Conservation (phyloP, 2,888 invertebrate species). For the Tachina grossa region DNA sequence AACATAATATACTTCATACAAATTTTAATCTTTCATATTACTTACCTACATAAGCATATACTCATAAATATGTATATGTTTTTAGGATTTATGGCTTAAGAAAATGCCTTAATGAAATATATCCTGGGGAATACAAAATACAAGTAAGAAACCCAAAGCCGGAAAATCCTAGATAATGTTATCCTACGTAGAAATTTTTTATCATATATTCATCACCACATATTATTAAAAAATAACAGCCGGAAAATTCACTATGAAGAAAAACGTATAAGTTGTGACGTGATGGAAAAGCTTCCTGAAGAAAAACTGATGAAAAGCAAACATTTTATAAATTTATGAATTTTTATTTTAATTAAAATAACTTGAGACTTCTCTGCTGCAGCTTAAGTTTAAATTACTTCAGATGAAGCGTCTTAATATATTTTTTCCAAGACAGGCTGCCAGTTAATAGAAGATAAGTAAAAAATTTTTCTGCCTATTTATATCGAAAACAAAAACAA, state of each 20-base stretch:
- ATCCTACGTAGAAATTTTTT: slow-evolving; percentile 10
- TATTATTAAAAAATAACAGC: not conserved
- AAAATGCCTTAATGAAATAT: slow-evolving; percentile 23
- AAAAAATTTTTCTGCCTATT: too few species aligned
- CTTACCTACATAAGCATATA: not conserved
- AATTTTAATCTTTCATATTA: slow-evolving; percentile 41
- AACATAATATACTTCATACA: slow-evolving; percentile 12
- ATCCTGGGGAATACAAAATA: slow-evolving; percentile 11
- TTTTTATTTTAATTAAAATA: not conserved
- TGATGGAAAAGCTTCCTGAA: not conserved
- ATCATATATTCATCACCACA: slow-evolving; percentile 3
- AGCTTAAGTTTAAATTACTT: not conserved
- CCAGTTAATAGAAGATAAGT: too few species aligned
- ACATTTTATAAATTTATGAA: not conserved
- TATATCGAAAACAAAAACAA: too few species aligned
- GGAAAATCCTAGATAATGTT: slow-evolving; percentile 23
- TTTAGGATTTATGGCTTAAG: slow-evolving; percentile 19
- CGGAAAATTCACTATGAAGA: slow-evolving; percentile 17
- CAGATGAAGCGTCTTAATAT: not conserved
- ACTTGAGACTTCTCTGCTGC: not conserved
- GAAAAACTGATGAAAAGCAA: not conserved
- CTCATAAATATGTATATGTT: too few species aligned
- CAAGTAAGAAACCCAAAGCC: not conserved
- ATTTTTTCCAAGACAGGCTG: too few species aligned
- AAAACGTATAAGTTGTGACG: not conserved